phyloP scores from a whole-genome alignment of 2,888 invertebrate genomes.

The Pammene fasciana region DNA sequence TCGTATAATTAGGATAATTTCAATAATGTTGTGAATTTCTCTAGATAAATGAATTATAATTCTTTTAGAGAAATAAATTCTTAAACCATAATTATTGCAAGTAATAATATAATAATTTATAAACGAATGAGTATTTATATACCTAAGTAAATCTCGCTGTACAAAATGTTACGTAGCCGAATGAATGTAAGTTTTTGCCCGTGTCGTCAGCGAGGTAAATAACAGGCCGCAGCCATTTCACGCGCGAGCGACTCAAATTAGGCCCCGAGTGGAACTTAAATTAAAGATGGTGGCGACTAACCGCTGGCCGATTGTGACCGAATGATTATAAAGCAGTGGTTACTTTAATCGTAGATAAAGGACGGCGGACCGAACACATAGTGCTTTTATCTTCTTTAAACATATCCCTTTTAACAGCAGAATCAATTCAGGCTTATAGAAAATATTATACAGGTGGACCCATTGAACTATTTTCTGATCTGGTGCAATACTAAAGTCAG shows the following conservation, averaged over 20 bases:
- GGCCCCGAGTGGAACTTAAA: slow-evolving; percentile 17
- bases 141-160: slow-evolving; percentile 3
- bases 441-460: no score
- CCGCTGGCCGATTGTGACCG: background rate
- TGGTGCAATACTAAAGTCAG: no score
- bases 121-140: no score
- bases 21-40: no score
- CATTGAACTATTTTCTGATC: no score
- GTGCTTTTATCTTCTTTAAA: background rate
- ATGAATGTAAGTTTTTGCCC: slow-evolving; percentile 12
- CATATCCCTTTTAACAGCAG: background rate
- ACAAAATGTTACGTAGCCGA: background rate
- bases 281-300: slow-evolving; percentile 37
- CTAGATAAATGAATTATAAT: no score
- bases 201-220: slow-evolving; percentile 31
- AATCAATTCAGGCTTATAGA: background rate
- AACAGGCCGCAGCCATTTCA: slow-evolving; percentile 47
- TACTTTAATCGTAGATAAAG: background rate
- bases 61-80: no score
- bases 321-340: slow-evolving; percentile 2
- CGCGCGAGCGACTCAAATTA: slow-evolving; percentile 51
- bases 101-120: background rate
- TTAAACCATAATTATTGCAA: no score
- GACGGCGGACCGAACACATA: background rate
- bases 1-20: no score